phyloP scores from a whole-genome alignment of 2,888 invertebrate genomes.

The Cryptocheilus praepositus region DNA sequence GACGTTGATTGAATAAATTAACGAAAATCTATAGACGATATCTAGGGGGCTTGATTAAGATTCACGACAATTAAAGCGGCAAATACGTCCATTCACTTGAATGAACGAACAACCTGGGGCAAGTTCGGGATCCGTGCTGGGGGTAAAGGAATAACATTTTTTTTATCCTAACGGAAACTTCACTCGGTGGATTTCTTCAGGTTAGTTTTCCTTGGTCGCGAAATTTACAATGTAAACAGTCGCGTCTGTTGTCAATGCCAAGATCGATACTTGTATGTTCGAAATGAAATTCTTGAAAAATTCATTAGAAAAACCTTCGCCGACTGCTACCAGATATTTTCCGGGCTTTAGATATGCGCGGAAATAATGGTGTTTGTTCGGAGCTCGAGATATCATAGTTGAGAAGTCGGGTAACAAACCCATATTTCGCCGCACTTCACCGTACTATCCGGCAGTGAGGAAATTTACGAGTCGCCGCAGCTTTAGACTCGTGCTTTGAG shows the following conservation, averaged over 20 bases:
- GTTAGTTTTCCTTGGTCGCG: too few species aligned
- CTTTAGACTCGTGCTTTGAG: too few species aligned
- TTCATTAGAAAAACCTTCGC: conserved; percentile 45
- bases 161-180: too few species aligned
- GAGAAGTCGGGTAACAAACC: conserved; percentile 54
- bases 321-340: conserved; percentile 29
- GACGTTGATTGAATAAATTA: conserved; percentile 27
- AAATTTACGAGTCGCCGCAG: too few species aligned
- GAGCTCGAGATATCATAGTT: conserved; percentile 55
- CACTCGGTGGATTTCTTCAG: too few species aligned
- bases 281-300: conserved; percentile 34
- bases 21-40: not conserved
- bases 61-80: too few species aligned
- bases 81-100: too few species aligned
- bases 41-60: too few species aligned
- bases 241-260: conserved; percentile 37
- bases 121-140: too few species aligned
- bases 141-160: too few species aligned
- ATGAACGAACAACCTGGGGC: too few species aligned
- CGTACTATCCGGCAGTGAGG: not conserved
- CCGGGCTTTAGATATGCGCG: conserved; percentile 47
- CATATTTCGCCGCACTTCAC: conserved; percentile 42
- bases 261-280: conserved; percentile 10
- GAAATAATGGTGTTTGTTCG: conserved; percentile 58
- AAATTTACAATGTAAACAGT: too few species aligned